Conservation (phyloP, 2,888 invertebrate species). For the Heliconius hortense region DNA sequence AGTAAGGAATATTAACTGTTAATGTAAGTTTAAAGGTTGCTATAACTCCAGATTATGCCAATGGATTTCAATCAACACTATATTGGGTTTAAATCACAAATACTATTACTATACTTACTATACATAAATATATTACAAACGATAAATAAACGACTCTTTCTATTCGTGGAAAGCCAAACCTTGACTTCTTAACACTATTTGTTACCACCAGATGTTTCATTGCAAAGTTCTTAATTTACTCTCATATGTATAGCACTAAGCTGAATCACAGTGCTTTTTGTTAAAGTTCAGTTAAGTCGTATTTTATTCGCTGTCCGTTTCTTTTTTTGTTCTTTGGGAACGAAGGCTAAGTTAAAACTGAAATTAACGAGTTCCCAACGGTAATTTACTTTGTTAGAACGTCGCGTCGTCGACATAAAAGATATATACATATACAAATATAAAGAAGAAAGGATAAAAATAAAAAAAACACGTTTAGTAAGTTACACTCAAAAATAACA, state of each 20-base stretch:
- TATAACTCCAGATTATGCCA: too few species aligned
- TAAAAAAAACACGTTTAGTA: neutral
- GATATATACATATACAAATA: neutral
- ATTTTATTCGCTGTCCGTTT: conserved; percentile 21
- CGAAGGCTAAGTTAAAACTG: conserved; percentile 34
- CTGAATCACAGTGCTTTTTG: conserved; percentile 16
- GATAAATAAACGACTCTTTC: neutral
- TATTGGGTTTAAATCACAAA: neutral
- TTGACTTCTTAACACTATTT: conserved; percentile 11
- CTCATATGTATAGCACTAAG: neutral
- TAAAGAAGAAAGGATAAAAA: neutral
- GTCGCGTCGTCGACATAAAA: neutral
- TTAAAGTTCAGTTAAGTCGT: conserved; percentile 28
- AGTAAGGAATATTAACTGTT: too few species aligned
- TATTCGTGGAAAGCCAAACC: neutral
- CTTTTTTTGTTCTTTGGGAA: conserved; percentile 29
- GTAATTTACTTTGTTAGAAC: conserved; percentile 15
- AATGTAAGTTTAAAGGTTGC: too few species aligned
- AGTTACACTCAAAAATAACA: too few species aligned
- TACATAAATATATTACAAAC: neutral
- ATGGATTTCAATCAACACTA: neutral
- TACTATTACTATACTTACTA: neutral
- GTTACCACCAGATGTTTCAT: neutral
- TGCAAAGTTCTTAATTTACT: neutral
- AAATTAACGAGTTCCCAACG: conserved; percentile 31